Base-by-base conservation (phyloP, 2,888 invertebrate species). In the Noctua fimbriata region DNA sequence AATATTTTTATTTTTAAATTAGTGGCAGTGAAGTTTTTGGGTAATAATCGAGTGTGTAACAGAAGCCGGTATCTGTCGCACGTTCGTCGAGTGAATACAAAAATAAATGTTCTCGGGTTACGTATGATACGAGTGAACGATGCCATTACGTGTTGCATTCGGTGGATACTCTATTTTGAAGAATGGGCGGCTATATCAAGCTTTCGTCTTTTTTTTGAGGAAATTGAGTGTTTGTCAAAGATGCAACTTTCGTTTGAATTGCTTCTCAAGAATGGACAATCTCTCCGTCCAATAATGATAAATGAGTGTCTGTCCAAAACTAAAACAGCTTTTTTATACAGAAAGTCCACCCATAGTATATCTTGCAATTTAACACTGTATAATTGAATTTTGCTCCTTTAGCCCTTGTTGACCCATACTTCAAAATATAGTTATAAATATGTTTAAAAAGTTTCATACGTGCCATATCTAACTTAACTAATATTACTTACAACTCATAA, bases 1-100 rank as follows among this genome's bases (percentile, higher is more conserved):
- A 96, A 96, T 97, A 96, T 95, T 96, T 96, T 96, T 96, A 96
- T 96, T 96, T 95, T 96, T 96, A 96, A 96, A 95, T 96, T 96
- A 96, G 95, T 97, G 96, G 96, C 96, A 97, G 96, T 97, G 96
- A 96, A 97, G 95, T 96, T 95, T 89, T 94, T 93, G 95, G 95
- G 94, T 93, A 94, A 94, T 94, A 94, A 92, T 93, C 93, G 91
- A 93, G 91, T 85, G 87, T 93, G 91, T 92, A 95, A 96, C 94
- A 90, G 89, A 96, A 95, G 90, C 94, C 92, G 93, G 93, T 93
- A 89, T 83, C 94, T 94, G 95, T 93, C 94, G 93, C 93, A 93
- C 92, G 89, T 89, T 90, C 89, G 86, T 76, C 44, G 90, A 90
- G 90, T 90, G 90, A 92, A 90, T 94, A 93, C 90, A 94, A 94